Percentiles rank a stretch among this genome's conserved stretches.
phyloP scores from a whole-genome alignment of 1,140 invertebrate genomes.

The Lethocerus indicus region DNA sequence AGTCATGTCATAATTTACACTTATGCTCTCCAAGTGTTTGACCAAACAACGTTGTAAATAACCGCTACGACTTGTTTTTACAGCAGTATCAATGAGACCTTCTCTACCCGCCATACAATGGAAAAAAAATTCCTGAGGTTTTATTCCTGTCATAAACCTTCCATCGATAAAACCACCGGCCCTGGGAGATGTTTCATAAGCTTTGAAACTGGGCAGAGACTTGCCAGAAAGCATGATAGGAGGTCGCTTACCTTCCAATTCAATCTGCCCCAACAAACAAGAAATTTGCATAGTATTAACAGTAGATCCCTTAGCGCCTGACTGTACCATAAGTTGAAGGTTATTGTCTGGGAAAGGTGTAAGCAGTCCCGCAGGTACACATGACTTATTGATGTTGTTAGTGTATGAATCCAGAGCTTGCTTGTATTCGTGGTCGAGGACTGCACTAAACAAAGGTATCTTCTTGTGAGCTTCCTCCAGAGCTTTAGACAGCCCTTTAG shows the following conservation, averaged over 20 bases:
- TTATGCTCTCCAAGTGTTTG: constrained; percentile 92
- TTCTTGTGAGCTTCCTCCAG: constrained; percentile 51
- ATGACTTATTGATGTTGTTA: constrained; percentile 73
- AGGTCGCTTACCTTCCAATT: constrained; percentile 92
- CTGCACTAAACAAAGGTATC: constrained; percentile 58
- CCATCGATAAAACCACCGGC: constrained; percentile 94
- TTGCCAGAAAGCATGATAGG: constrained; percentile 87
- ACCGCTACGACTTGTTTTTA: constrained; percentile 90
- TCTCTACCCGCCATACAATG: constrained; percentile 99
- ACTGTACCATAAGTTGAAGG: constrained; percentile 93
- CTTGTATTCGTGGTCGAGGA: constrained; percentile 80
- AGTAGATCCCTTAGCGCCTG: constrained; percentile 92
- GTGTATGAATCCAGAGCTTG: constrained; percentile 60
- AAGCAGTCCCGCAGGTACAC: constrained; percentile 64
- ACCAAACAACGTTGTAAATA: constrained; percentile 96
- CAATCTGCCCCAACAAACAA: constrained; percentile 91
- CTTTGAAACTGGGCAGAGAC: constrained; percentile 80
- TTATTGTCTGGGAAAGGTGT: constrained; percentile 88
- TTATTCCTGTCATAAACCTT: constrained; percentile 92
- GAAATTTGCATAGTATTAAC: constrained; percentile 98
- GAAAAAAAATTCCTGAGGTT: constrained; percentile 97
- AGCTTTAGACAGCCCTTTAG: constrained; percentile 37
- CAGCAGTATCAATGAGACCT: constrained; percentile 71
- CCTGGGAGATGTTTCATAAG: constrained; percentile 76
- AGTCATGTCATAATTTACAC: constrained; percentile 81